Evolutionary conservation across 1,140 invertebrate species (phyloP).

Genomic region (Colletes gigas): DNA sequence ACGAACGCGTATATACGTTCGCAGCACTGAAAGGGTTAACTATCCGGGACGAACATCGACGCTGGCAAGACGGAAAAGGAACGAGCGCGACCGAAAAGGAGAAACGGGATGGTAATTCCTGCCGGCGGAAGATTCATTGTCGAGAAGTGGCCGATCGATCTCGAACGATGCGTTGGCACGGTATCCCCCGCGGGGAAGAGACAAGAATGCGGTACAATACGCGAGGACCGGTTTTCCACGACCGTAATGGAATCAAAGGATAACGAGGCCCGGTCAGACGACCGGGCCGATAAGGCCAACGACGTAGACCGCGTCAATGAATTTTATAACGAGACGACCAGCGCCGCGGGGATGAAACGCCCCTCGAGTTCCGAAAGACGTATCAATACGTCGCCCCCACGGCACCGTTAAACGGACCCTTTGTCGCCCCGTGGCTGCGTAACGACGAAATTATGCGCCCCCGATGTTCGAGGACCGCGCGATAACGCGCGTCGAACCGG

Average conservation of each 20-base stretch:
- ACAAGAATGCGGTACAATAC: slow-evolving; percentile 35
- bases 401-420: slow-evolving; percentile 39
- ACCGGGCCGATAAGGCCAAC: slow-evolving; percentile 65
- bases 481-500: slow-evolving; percentile 28
- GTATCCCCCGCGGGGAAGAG: slow-evolving; percentile 4
- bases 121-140: slow-evolving; percentile 29
- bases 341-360: slow-evolving; percentile 11
- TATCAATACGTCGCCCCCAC: neutral
- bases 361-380: neutral
- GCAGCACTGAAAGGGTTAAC: too few relatives aligned
- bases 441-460: slow-evolving; percentile 34
- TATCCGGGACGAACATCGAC: too few relatives aligned
- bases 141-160: slow-evolving; percentile 30
- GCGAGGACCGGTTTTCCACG: slow-evolving; percentile 57
- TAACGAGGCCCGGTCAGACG: slow-evolving; percentile 66
- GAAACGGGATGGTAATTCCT: slow-evolving; percentile 24
- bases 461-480: neutral
- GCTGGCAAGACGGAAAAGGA: too few relatives aligned
- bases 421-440: slow-evolving; percentile 25
- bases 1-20: too few relatives aligned
- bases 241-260: slow-evolving; percentile 71
- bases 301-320: slow-evolving; percentile 23
- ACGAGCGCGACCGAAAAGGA: slow-evolving; percentile 7
- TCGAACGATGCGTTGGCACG: slow-evolving; percentile 7
- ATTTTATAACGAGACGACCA: slow-evolving; percentile 44